phyloP scores from a whole-genome alignment of 2,113 vertebrate species.

The Nyctibius bracteatus region DNA sequence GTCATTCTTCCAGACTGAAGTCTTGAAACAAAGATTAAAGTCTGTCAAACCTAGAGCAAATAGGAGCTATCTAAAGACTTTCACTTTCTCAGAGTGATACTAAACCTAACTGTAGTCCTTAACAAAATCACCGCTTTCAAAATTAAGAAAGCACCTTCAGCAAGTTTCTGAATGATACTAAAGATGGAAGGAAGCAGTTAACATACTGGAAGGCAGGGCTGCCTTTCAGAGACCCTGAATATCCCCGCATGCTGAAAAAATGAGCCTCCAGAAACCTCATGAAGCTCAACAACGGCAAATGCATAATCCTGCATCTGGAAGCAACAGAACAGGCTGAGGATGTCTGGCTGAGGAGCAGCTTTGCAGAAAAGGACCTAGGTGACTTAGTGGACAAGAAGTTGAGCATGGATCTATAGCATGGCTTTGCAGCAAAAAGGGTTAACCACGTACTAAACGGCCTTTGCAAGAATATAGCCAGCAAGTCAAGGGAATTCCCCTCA shows the following conservation, averaged over 20 bases:
- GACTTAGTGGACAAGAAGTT: not conserved
- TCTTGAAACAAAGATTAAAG: not conserved
- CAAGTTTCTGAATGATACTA: not conserved
- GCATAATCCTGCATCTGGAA: not conserved
- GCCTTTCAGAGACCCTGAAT: not conserved
- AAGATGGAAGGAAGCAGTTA: not conserved
- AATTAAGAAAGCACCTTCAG: not conserved
- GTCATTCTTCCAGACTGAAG: not conserved
- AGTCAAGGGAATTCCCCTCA: not conserved
- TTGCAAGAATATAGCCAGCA: not conserved
- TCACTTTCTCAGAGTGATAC: not conserved
- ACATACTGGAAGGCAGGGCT: not conserved
- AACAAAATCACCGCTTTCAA: not conserved
- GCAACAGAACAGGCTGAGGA: not conserved
- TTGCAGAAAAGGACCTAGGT: not conserved
- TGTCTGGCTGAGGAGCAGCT: not conserved
- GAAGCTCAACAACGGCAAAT: not conserved
- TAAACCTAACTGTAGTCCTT: not conserved
- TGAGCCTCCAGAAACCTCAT: not conserved
- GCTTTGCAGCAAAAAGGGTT: not conserved
- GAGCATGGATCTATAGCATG: accelerated
- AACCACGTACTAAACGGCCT: not conserved
- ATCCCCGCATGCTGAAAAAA: not conserved
- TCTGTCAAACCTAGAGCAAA: not conserved
- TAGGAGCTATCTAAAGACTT: not conserved